phyloP scores from a whole-genome alignment of 2,113 vertebrate genomes.

The Irena cyanogastra region DNA sequence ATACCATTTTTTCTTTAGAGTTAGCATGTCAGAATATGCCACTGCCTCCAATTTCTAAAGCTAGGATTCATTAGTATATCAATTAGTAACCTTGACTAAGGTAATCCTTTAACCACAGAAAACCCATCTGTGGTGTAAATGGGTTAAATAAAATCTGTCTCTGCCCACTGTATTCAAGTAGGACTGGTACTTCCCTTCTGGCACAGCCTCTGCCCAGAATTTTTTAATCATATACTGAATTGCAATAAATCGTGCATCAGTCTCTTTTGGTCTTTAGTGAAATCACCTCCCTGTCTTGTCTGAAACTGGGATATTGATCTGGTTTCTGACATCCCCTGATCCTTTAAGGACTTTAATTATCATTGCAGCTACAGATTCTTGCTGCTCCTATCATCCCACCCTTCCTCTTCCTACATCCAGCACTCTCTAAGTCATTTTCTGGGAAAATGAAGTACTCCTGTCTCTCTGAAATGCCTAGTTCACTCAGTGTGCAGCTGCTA shows the following conservation, averaged over 20 bases:
- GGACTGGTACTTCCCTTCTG: background rate
- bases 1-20: background rate
- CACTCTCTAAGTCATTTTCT: background rate
- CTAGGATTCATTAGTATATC: background rate
- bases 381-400: background rate
- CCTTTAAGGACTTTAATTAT: background rate
- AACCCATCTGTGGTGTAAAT: background rate
- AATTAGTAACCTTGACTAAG: background rate
- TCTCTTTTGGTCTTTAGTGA: background rate
- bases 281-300: background rate
- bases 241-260: background rate
- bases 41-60: background rate
- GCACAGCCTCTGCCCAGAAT: background rate
- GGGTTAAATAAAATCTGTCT: background rate
- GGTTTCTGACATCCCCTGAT: background rate
- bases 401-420: background rate
- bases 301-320: background rate
- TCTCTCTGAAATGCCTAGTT: background rate
- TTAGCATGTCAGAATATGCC: background rate
- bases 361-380: background rate
- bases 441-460: background rate
- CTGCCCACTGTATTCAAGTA: rapidly evolving
- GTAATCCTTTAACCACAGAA: background rate
- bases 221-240: background rate
- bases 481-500: background rate